Base-by-base conservation (phyloP, 2,797 vertebrate genomes). In the Ibycter americanus region DNA sequence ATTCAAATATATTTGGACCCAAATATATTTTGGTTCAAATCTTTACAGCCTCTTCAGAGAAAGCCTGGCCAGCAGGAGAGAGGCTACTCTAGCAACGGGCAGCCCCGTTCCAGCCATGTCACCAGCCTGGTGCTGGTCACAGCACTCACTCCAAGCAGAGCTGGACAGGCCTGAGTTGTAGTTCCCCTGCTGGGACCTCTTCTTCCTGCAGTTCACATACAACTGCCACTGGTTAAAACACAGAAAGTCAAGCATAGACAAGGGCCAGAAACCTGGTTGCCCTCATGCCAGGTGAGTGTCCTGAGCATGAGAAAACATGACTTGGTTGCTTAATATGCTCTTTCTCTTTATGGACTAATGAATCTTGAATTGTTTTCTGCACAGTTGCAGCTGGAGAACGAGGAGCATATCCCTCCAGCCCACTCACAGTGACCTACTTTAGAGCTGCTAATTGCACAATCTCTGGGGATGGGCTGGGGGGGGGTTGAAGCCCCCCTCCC, bases 361-460 rank as follows among this genome's bases (percentile, higher is more conserved):
- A 72, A 89, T 82, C 42, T 86, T 40, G 65, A 83, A 83, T 25
- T 65, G 62, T 58, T 68, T 80, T 79, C 76, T 79, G 73, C 78
- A 73, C 70, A 63, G 55, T 52, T 93, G 86, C 89, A 94, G 86
- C 94, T 6, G 44, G 78, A 87, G 74, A 47, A 73, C 16, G 71
- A 89, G 70, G 47, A 87, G 38, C 18, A 2, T 62, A 54, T 89
- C 66, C 44, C 70, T 95, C 66, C 90, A 92, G 62, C 92, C 67
- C 74, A 89, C 86, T 92, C 74, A 56, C 31, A 11, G 31, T 92
- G 83, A 89, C 78, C 90, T 93, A 89, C 51, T 95, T 94, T 52
- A 80, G 70, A 73, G 78, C 44, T 95, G 47, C 40, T 95, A 70
- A 72, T 58, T 87, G 55, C 70, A 77, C 40, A 58, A 76, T 36